Base-by-base conservation (phyloP, 2,888 invertebrate species). In the Osedax fenrisi region DNA sequence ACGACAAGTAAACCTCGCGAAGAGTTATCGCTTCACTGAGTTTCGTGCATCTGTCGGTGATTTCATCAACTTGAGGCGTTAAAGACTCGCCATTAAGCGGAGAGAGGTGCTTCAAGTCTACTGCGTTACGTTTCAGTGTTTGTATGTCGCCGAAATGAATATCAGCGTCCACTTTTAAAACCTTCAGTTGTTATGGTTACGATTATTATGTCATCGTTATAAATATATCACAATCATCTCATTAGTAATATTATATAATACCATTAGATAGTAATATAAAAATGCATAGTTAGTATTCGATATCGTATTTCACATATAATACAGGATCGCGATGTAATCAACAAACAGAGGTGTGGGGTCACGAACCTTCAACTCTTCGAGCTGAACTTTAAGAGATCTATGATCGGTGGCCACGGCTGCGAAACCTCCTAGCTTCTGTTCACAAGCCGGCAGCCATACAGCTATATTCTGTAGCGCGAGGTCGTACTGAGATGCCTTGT, bases 361-460 rank as follows among this genome's bases (percentile, higher is more conserved):
- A n/a, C n/a, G n/a, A 17, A 84, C 84, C 81, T 85, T 83, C 17
- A 92, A 88, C 81, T 95, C 93, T 74, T 93, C 92, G 61, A 94
- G 88, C 85, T 97, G 96, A 2, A 87, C 88, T 25, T 90, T 88
- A 0, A 96, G 90, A 0, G 89, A 89, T 82, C 92, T 91, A 27
- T 94, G 88, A 83, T 95, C 94, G n/a, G 93, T 88, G 0, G 90
- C 94, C 0, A 94, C 90, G 0, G 94, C 90, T 81, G 91, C 90
- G 89, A 96, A 91, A 56, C 88, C 86, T 80, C 92, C 92, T 56
- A 96, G 85, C 79, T 94, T 92, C 76, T 89, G 89, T 83, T 95
- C 94, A 70, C 94, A 85, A 75, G 89, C 67, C 1, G 84, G 84
- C 23, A 84, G 74, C 84, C 84, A 84, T 0, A 80, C 77, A 76